A percentile compares a stretch with the other conserved stretches of the same genome.
Conservation (phyloP, 2,888 invertebrate species). For the Drosophila recens region DNA sequence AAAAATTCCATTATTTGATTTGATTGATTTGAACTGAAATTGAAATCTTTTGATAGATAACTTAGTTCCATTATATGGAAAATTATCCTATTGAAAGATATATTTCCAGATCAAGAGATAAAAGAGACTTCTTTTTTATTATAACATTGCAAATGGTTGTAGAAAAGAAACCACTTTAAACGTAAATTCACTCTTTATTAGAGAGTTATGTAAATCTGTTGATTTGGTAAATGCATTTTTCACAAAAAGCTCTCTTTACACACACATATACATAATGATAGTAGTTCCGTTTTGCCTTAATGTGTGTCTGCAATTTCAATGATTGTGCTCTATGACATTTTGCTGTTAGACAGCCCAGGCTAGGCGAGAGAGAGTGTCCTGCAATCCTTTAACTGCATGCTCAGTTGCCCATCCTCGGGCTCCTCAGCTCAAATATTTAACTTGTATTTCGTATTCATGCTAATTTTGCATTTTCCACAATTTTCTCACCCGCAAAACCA, state of each 20-base stretch:
- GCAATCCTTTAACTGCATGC: slow-evolving; percentile 16
- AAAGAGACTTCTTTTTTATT: neutral
- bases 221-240: slow-evolving; percentile 40
- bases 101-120: neutral
- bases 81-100: neutral
- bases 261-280: neutral
- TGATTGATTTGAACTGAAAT: too few relatives aligned
- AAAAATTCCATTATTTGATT: too few relatives aligned
- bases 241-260: slow-evolving; percentile 39
- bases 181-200: neutral
- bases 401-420: slow-evolving; percentile 32
- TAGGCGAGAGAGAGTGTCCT: slow-evolving; percentile 6
- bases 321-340: slow-evolving; percentile 33
- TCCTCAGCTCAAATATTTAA: slow-evolving; percentile 75
- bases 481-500: slow-evolving; percentile 63
- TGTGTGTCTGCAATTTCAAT: slow-evolving; percentile 57
- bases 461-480: slow-evolving; percentile 81
- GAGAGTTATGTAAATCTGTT: slow-evolving; percentile 32
- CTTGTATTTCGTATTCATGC: slow-evolving; percentile 81
- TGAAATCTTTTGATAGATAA: neutral
- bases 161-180: neutral
- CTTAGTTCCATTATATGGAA: too few relatives aligned
- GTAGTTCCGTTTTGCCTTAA: slow-evolving; percentile 49
- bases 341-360: slow-evolving; percentile 1
- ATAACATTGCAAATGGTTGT: neutral